Evolutionary conservation across 2,113 vertebrate species (phyloP).

Genomic region (Nannobrachium achirus): DNA sequence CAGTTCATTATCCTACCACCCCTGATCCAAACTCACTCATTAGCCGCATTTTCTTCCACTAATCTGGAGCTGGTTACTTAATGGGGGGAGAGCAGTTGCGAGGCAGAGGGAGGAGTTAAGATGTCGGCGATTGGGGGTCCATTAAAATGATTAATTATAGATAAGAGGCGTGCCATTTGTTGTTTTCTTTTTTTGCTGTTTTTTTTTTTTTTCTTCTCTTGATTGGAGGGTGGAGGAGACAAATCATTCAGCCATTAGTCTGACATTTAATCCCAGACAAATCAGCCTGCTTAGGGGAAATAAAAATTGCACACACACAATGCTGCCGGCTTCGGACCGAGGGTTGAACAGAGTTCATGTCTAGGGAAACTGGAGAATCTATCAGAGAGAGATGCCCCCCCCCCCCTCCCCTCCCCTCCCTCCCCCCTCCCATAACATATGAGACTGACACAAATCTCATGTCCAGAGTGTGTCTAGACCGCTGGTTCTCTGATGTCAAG

Average conservation of each 20-base stretch:
- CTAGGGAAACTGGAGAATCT: background rate
- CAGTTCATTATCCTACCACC: slow-evolving; percentile 50
- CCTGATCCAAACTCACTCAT: slow-evolving; percentile 16
- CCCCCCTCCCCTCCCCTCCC: too few species aligned
- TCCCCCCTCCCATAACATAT: too few species aligned
- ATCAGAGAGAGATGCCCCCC: too few species aligned
- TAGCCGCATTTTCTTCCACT: slow-evolving; percentile 31
- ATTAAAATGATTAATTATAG: slow-evolving; percentile 67
- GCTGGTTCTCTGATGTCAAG: too few species aligned
- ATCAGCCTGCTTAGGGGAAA: slow-evolving; percentile 27
- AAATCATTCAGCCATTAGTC: slow-evolving; percentile 53
- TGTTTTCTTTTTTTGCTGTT: slow-evolving; percentile 27
- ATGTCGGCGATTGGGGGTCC: slow-evolving; percentile 43
- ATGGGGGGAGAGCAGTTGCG: slow-evolving; percentile 11
- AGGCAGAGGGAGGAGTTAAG: slow-evolving; percentile 30
- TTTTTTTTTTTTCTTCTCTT: slow-evolving; percentile 22
- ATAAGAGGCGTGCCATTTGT: slow-evolving; percentile 48
- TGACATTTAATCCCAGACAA: slow-evolving; percentile 56
- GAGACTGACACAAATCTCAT: too few species aligned
- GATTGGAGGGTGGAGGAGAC: slow-evolving; percentile 42
- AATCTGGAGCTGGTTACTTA: slow-evolving; percentile 47
- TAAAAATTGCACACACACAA: slow-evolving; percentile 40
- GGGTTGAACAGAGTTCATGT: slow-evolving; percentile 43
- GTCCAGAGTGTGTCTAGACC: too few species aligned
- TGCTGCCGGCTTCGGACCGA: slow-evolving; percentile 17